Conservation (phyloP, 2,888 invertebrate species). For the Melinopterus prodromus region DNA sequence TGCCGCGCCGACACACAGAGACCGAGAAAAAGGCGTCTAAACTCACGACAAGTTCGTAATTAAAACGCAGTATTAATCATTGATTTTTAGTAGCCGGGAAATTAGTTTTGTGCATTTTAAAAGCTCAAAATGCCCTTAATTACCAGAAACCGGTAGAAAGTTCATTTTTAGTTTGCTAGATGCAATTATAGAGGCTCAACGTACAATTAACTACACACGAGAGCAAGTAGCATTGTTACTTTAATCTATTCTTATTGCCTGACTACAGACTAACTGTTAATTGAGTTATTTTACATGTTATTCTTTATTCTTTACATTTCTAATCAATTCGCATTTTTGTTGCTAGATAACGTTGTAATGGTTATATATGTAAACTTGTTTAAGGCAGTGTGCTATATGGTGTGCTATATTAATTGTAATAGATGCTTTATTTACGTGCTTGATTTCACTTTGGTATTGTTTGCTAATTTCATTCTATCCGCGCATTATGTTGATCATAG, state of each 20-base stretch:
- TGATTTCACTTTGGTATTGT: neutral
- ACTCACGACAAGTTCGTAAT: slow-evolving; percentile 10
- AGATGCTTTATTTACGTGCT: neutral
- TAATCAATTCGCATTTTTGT: too few species aligned
- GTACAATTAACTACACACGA: too few species aligned
- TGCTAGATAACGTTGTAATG: neutral
- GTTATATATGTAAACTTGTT: neutral
- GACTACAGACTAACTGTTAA: too few species aligned
- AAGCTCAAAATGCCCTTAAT: slow-evolving; percentile 13
- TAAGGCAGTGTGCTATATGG: neutral
- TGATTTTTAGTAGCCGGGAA: neutral
- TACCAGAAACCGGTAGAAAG: slow-evolving; percentile 7
- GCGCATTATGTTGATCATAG: neutral
- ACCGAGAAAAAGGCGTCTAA: neutral
- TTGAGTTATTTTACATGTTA: neutral
- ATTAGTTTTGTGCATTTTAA: slow-evolving; percentile 15
- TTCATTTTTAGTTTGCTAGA: neutral
- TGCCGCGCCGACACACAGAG: neutral
- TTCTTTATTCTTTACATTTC: neutral
- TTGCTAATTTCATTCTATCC: neutral
- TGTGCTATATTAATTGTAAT: neutral
- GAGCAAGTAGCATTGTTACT: too few species aligned
- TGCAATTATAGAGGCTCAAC: neutral
- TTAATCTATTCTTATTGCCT: too few species aligned
- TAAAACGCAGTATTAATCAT: slow-evolving; percentile 16